A percentile compares a stretch with the other conserved stretches of the same genome.
These are phyloP conservation scores for Apus apus DNA, from an alignment of 2,113 vertebrate species.

Conservation along the genomic window DNA sequence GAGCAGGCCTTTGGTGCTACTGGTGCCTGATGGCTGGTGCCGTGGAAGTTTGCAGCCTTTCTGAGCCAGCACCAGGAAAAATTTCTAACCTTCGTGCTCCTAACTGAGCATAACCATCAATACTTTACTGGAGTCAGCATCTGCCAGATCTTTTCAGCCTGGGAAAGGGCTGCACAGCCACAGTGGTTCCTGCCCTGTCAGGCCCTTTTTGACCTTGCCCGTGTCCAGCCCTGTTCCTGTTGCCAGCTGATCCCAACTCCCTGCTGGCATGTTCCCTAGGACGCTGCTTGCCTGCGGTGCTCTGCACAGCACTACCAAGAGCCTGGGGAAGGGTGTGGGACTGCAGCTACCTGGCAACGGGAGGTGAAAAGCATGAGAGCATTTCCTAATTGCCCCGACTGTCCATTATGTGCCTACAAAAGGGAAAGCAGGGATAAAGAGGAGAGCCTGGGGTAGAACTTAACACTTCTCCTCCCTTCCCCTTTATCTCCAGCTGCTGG, in stretches of 20 bases:
- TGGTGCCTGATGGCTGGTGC: background rate
- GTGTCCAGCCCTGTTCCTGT: background rate
- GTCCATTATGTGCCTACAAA: background rate
- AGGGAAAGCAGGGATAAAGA: background rate
- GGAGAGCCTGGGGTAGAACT: background rate
- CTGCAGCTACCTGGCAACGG: background rate
- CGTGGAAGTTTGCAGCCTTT: background rate
- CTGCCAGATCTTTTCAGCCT: background rate
- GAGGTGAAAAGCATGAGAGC: background rate
- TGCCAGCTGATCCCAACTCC: background rate
- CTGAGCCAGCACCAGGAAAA: background rate
- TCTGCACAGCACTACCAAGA: background rate
- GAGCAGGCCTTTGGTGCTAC: accelerated
- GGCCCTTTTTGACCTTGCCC: background rate
- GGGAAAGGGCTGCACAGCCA: background rate
- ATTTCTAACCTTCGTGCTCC: background rate
- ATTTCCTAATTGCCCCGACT: background rate
- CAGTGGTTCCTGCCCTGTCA: accelerated
- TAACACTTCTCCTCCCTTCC: background rate
- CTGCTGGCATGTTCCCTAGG: background rate
- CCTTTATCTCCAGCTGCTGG: background rate
- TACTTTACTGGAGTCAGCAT: background rate
- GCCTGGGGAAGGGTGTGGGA: background rate
- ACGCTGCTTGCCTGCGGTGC: background rate
- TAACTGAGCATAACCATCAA: background rate